A percentile compares a stretch with the other conserved stretches of the same genome.
These are phyloP conservation scores for Chrysodeixis includens DNA, from an alignment of 2,888 invertebrate species.

Conservation along the genomic window DNA sequence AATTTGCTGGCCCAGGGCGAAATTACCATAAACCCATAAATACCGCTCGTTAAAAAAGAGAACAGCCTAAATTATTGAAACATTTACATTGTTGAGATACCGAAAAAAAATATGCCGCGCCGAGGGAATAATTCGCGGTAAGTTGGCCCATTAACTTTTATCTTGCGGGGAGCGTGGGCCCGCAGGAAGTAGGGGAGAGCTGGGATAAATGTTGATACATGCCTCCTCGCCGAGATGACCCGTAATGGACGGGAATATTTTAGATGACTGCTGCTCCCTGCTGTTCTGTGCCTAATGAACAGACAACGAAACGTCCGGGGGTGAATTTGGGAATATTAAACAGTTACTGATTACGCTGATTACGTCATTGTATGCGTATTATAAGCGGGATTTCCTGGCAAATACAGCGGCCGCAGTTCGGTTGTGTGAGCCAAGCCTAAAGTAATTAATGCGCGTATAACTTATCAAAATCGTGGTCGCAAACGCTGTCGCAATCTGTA, in stretches of 20 bases:
- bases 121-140: constrained; percentile 81
- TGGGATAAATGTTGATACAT: constrained; percentile 61
- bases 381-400: constrained; percentile 15
- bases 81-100: constrained; percentile 66
- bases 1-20: constrained; percentile 34
- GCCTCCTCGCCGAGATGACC: constrained; percentile 54
- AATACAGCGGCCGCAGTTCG: constrained; percentile 17
- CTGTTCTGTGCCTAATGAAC: constrained; percentile 18
- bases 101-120: constrained; percentile 64
- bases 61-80: constrained; percentile 68
- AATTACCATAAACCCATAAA: constrained; percentile 65
- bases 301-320: constrained; percentile 2
- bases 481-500: constrained; percentile 26
- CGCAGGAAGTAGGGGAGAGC: constrained; percentile 53
- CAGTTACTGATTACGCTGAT: neutral
- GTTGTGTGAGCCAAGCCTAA: constrained; percentile 34
- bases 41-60: constrained; percentile 58
- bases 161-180: constrained; percentile 66
- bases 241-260: constrained; percentile 54
- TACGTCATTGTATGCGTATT: constrained; percentile 12
- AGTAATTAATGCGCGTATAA: constrained; percentile 49
- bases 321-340: neutral
- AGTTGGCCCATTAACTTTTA: constrained; percentile 86
- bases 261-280: constrained; percentile 26
- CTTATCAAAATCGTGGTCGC: constrained; percentile 47